Percentiles rank a stretch among this genome's conserved stretches.
phyloP scores from a whole-genome alignment of 1,140 invertebrate species.

The Dreissena polymorpha region DNA sequence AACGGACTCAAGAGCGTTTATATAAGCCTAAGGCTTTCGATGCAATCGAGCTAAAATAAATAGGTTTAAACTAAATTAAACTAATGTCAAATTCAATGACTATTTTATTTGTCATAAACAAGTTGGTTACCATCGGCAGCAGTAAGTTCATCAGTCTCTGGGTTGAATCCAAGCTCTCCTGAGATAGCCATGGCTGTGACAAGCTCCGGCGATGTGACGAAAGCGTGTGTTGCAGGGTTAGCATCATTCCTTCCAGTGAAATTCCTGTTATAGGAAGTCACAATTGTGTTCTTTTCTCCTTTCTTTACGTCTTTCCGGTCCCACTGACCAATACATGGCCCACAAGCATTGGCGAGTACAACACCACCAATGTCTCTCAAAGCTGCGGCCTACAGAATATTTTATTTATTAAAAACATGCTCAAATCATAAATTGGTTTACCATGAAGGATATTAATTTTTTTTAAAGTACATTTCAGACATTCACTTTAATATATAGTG shows the following conservation, averaged over 20 bases:
- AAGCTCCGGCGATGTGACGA: conserved; percentile 99
- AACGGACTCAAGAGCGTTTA: too few relatives aligned
- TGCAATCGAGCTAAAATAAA: too few relatives aligned
- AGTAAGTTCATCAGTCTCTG: conserved; percentile 90
- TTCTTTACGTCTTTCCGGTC: conserved; percentile 97
- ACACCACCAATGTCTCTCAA: conserved; percentile 89
- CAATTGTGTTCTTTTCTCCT: conserved; percentile 99
- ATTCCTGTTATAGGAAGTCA: conserved; percentile 99
- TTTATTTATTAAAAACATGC: background rate
- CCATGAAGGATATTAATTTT: too few relatives aligned
- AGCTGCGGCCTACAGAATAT: conserved; percentile 82
- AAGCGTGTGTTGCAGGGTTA: conserved; percentile 98
- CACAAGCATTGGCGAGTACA: conserved; percentile 99
- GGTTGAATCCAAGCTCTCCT: conserved; percentile 97
- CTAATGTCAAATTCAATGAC: too few relatives aligned
- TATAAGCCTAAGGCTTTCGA: too few relatives aligned
- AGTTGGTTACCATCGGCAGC: conserved; percentile 79
- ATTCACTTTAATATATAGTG: too few relatives aligned
- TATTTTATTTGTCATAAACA: background rate
- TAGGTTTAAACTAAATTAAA: too few relatives aligned
- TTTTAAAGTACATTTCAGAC: too few relatives aligned
- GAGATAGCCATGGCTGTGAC: conserved; percentile 97
- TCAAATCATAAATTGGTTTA: too few relatives aligned
- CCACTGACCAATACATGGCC: conserved; percentile 99
- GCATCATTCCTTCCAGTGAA: conserved; percentile 99